Percentiles rank a stretch among this genome's conserved stretches.
These are phyloP conservation scores for Pseudolycoriella hygida DNA, from an alignment of 2,888 invertebrate genomes.

Conservation along the genomic window DNA sequence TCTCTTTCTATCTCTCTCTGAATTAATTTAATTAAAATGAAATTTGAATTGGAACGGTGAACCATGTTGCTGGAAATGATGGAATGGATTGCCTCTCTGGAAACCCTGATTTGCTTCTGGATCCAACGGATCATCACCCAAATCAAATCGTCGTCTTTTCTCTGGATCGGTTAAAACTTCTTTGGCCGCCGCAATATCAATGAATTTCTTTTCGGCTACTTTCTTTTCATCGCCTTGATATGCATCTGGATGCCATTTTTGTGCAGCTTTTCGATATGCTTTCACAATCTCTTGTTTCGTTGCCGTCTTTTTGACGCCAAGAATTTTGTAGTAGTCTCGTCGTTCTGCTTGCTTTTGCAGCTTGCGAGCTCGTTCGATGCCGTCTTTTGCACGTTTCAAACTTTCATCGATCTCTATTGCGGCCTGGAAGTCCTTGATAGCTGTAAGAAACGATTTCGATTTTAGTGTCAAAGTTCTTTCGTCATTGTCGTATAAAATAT, in stretches of 20 bases:
- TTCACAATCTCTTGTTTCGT: slow-evolving; percentile 85
- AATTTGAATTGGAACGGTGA: slow-evolving; percentile 94
- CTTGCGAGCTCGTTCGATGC: slow-evolving; percentile 72
- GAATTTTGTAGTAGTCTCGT: slow-evolving; percentile 93
- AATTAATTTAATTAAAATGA: slow-evolving; percentile 62
- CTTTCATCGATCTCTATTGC: slow-evolving; percentile 71
- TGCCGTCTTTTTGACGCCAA: slow-evolving; percentile 79
- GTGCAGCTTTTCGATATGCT: slow-evolving; percentile 91
- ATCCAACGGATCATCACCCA: slow-evolving; percentile 92
- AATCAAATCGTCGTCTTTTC: slow-evolving; percentile 85
- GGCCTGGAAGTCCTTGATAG: slow-evolving; percentile 69
- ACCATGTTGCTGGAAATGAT: slow-evolving; percentile 58
- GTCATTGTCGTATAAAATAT: not conserved
- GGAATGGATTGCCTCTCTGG: slow-evolving; percentile 53
- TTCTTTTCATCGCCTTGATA: slow-evolving; percentile 81
- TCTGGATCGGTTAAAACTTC: slow-evolving; percentile 80
- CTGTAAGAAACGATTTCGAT: too few species aligned
- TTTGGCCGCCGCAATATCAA: slow-evolving; percentile 97
- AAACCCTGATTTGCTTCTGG: slow-evolving; percentile 60
- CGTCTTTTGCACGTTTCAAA: slow-evolving; percentile 70
- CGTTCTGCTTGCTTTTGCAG: slow-evolving; percentile 83
- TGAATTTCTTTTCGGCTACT: slow-evolving; percentile 90
- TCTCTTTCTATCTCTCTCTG: too few species aligned
- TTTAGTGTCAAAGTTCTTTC: not conserved
- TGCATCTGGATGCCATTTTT: slow-evolving; percentile 98